These are phyloP conservation scores for Drosophila navojoa DNA, from an alignment of 1,140 invertebrate species.

Conservation along the genomic window DNA sequence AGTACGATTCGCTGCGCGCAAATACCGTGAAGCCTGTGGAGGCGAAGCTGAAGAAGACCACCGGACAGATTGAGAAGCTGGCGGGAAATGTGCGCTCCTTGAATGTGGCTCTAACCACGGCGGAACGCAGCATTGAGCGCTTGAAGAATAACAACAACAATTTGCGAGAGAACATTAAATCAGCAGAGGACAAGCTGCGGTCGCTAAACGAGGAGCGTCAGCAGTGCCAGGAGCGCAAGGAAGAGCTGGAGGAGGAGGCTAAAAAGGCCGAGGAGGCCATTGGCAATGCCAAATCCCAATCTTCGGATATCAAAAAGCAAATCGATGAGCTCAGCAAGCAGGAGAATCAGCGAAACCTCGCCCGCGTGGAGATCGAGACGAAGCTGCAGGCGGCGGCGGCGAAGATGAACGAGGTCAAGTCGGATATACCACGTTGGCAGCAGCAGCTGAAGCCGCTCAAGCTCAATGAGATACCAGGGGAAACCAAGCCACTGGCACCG, in stretches of 20 bases:
- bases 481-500: conserved; percentile 83
- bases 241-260: conserved; percentile 85
- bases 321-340: conserved; percentile 86
- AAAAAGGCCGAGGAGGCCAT: conserved; percentile 85
- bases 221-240: conserved; percentile 85
- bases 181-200: conserved; percentile 87
- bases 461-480: conserved; percentile 89
- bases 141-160: conserved; percentile 88
- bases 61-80: conserved; percentile 89
- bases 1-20: conserved; percentile 63
- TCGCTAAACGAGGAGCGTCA: conserved; percentile 87
- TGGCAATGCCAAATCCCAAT: conserved; percentile 84
- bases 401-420: conserved; percentile 87
- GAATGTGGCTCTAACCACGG: conserved; percentile 92
- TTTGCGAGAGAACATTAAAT: conserved; percentile 89
- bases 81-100: conserved; percentile 89
- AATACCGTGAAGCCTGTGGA: conserved; percentile 89
- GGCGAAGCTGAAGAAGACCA: conserved; percentile 88
- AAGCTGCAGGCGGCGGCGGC: conserved; percentile 88
- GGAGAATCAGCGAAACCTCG: conserved; percentile 86
- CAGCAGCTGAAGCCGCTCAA: conserved; percentile 86
- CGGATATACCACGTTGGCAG: conserved; percentile 85
- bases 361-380: conserved; percentile 91
- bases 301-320: conserved; percentile 87
- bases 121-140: conserved; percentile 91